Evolutionary conservation across 2,888 invertebrate species (phyloP).

Genomic region (Papilio gigon): DNA sequence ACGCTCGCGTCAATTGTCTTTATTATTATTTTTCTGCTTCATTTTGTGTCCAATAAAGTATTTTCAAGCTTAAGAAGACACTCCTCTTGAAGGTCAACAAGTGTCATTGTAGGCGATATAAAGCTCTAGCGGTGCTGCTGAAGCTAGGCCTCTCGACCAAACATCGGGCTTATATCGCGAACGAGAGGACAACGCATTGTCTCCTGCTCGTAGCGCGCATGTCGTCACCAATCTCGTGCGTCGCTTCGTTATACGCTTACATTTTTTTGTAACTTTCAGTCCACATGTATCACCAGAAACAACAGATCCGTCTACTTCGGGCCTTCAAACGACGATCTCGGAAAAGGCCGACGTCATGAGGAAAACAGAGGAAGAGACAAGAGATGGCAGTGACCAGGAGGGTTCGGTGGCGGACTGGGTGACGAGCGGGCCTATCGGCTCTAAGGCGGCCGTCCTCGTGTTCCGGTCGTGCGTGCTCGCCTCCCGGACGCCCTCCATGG

Average conservation of each 20-base stretch:
- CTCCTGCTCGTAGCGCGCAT: not conserved
- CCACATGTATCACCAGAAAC: conserved; percentile 79
- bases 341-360: conserved; percentile 68
- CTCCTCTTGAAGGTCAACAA: no score
- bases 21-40: not conserved
- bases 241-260: not conserved
- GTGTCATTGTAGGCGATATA: no score
- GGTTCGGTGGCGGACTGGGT: conserved; percentile 79
- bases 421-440: conserved; percentile 83
- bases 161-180: not conserved
- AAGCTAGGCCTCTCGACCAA: not conserved
- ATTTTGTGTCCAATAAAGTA: not conserved
- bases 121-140: no score
- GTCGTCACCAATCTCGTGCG: no score
- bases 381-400: conserved; percentile 58
- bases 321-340: conserved; percentile 61
- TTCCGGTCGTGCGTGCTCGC: conserved; percentile 86
- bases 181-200: not conserved
- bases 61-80: no score
- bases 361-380: conserved; percentile 70
- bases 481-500: conserved; percentile 70
- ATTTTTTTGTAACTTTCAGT: conserved; percentile 58
- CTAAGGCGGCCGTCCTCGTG: conserved; percentile 84
- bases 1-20: no score
- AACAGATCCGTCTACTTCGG: conserved; percentile 75